Evolutionary conservation across 2,797 vertebrate species (phyloP), one percentile per base, ranked within the genome.

Genomic region (Bradypodion pumilum): DNA sequence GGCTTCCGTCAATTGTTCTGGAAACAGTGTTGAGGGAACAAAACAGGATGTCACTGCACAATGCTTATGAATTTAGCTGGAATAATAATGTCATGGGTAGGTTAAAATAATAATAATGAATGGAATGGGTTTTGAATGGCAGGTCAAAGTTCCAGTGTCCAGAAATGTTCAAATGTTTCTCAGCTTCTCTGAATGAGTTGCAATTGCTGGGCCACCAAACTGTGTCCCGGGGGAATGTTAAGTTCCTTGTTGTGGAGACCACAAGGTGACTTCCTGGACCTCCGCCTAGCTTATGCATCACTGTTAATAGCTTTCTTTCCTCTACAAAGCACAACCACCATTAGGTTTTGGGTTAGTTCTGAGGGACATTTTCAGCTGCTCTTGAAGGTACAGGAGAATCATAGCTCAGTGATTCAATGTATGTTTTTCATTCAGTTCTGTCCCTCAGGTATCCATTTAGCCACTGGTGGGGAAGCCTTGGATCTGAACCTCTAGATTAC

Each of bases 41-140:
- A 94, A 94, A 94, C 94, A 94, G 94, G 94, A 94, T 94, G 92
- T 82, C 6, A 40, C n/a, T 5, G 88, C 25, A 90, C n/a, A 1
- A 87, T 87, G 66, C 82, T 89, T 92, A 90, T 90, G 91, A 92
- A 89, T 87, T 91, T 81, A 74, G n/a, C 35, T 0, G 84, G 89
- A 90, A 87, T 85, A 91, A 89, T 72, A 40, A 84, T 87, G 86
- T 91, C 89, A 82, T 83, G 60, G 65, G 84, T 3, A 86, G 88
- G 12, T 87, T 88, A 90, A 91, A 92, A 16, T n/a, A 90, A 89
- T 89, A 92, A 89, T 91, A 92, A 89, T 92, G 92, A 94, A 94
- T 93, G 92, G 91, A 87, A 63, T 40, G 76, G 83, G 74, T 77
- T 82, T 84, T 82, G 89, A 91, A 69, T 91, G 85, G 52, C 74